Percentiles rank a stretch among this genome's conserved stretches.
These are phyloP conservation scores for Ardeotis arabs DNA, from an alignment of 2,113 vertebrate species.

Conservation along the genomic window DNA sequence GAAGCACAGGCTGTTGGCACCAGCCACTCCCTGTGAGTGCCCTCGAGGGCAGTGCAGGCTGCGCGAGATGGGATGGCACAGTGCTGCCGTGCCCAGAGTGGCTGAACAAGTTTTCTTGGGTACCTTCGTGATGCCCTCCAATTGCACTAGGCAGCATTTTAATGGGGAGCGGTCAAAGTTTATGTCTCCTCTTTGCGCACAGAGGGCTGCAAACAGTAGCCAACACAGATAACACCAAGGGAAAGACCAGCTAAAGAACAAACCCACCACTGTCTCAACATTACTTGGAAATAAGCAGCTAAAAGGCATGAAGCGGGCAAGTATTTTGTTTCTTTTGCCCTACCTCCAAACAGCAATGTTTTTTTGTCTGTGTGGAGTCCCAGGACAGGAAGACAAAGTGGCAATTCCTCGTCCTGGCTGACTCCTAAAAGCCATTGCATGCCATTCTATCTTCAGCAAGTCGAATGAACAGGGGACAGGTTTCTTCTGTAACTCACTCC, in stretches of 20 bases:
- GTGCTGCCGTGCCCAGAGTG: rapidly evolving
- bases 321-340: neutral
- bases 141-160: neutral
- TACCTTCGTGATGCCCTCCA: neutral
- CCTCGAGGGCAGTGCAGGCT: neutral
- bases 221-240: neutral
- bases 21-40: neutral
- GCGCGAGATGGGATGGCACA: rapidly evolving
- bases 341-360: neutral
- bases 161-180: neutral
- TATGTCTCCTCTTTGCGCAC: neutral
- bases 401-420: neutral
- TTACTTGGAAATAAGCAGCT: neutral
- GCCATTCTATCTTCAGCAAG: rapidly evolving
- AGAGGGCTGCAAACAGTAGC: neutral
- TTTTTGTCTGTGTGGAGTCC: neutral
- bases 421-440: neutral
- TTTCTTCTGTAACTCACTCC: neutral
- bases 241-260: neutral
- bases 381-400: neutral
- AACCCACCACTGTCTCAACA: rapidly evolving
- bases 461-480: neutral
- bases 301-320: neutral
- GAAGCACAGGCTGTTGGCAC: neutral
- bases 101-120: neutral